A percentile compares a stretch with the other conserved stretches of the same genome.
Conservation (phyloP, 2,113 vertebrate species). For the Nansenia antarctica region DNA sequence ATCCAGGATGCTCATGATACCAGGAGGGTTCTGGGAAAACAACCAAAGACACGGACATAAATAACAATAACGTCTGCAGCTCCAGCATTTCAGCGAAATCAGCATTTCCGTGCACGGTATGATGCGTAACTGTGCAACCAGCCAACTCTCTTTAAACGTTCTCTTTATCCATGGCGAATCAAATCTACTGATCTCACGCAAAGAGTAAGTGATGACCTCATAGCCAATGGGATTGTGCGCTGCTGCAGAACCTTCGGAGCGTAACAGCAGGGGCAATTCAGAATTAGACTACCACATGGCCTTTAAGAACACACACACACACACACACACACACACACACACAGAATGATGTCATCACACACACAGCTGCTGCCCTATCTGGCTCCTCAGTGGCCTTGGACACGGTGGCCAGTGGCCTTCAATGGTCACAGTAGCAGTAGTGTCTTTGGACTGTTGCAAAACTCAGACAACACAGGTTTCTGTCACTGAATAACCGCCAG, state of each 20-base stretch:
- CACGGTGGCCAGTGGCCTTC: not conserved
- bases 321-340: slow-evolving; percentile 12
- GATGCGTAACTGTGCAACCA: not conserved
- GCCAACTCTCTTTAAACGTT: not conserved
- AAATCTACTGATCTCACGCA: not conserved
- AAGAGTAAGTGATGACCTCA: not conserved
- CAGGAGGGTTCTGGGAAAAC: slow-evolving; percentile 86
- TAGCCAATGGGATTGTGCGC: not conserved
- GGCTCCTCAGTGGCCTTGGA: slow-evolving; percentile 5
- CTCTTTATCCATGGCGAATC: not conserved
- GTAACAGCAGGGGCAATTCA: not conserved
- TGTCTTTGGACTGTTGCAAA: slow-evolving; percentile 20
- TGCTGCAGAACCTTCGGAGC: not conserved
- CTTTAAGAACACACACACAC: slow-evolving; percentile 9
- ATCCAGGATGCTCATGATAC: slow-evolving; percentile 95
- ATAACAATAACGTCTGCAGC: not conserved
- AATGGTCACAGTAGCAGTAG: slow-evolving; percentile 20
- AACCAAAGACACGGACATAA: not conserved
- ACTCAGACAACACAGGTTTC: slow-evolving; percentile 19
- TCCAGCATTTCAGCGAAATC: not conserved
- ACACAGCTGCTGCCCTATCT: slow-evolving; percentile 17
- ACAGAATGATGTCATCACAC: not conserved
- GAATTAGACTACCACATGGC: not conserved
- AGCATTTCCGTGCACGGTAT: not conserved
- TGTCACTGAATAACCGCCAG: slow-evolving; percentile 8